Percentiles rank a stretch among this genome's conserved stretches.
Evolutionary conservation across 2,888 invertebrate species (phyloP).

Genomic region (Caenorhabditis uteleia): DNA sequence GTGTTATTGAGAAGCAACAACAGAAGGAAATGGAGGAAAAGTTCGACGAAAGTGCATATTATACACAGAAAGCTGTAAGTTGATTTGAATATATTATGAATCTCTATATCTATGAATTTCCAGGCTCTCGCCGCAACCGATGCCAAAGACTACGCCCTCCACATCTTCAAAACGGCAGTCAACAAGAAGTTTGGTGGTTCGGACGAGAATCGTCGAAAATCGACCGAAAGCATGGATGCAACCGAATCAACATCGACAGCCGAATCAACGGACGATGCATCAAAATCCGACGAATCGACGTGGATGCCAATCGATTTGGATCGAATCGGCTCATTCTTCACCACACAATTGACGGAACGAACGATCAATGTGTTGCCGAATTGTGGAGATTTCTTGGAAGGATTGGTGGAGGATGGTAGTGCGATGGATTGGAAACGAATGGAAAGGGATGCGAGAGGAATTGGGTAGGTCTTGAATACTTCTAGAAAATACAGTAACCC

Average conservation of each 20-base stretch:
- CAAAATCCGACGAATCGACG: not conserved
- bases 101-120: too few relatives aligned
- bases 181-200: not conserved
- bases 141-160: too few relatives aligned
- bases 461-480: conserved; percentile 7
- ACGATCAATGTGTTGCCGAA: conserved; percentile 8
- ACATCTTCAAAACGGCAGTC: too few relatives aligned
- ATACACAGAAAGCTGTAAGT: conserved; percentile 4
- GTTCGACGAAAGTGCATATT: conserved; percentile 12
- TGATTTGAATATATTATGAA: too few relatives aligned
- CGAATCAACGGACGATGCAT: not conserved
- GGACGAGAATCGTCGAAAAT: conserved; percentile 3
- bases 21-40: conserved; percentile 5
- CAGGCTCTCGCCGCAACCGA: too few relatives aligned
- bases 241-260: conserved; percentile 2
- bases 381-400: conserved; percentile 1
- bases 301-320: conserved; percentile 13
- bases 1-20: conserved; percentile 1
- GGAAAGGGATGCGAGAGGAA: not conserved
- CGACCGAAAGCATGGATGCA: not conserved
- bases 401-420: not conserved
- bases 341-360: conserved; percentile 6
- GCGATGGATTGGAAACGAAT: not conserved
- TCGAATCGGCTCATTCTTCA: conserved; percentile 19
- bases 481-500: too few relatives aligned